Conservation (phyloP, 2,888 invertebrate species). For the Apamea epomidion region DNA sequence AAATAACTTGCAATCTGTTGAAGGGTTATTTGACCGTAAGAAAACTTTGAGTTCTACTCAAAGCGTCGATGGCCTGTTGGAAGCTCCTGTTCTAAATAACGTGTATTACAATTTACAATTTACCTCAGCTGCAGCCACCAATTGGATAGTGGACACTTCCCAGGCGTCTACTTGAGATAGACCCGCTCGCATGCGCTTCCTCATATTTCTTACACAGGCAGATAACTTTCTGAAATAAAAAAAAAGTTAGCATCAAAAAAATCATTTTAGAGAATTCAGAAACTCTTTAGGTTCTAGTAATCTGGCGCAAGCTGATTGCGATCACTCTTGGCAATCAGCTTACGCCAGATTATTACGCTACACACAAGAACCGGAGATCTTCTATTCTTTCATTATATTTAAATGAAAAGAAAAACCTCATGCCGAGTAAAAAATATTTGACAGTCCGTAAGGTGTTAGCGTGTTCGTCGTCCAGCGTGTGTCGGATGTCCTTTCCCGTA, state of each 20-base stretch:
- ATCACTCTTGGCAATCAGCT: too few relatives aligned
- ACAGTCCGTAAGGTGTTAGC: neutral
- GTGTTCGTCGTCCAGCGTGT: neutral
- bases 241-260: neutral
- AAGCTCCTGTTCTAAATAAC: neutral
- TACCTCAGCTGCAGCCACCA: conserved; percentile 95
- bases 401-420: neutral
- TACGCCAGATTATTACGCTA: too few relatives aligned
- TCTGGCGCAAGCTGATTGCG: neutral
- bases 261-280: neutral
- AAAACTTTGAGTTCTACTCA: neutral
- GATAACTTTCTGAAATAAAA: conserved; percentile 91
- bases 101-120: neutral
- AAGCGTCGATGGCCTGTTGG: neutral
- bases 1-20: neutral
- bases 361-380: neutral
- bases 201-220: conserved; percentile 92
- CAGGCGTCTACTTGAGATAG: conserved; percentile 94
- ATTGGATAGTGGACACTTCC: conserved; percentile 95
- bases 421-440: neutral
- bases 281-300: neutral
- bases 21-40: neutral
- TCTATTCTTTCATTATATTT: neutral
- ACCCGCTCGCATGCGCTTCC: conserved; percentile 91
- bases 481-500: neutral